Base-by-base conservation (phyloP, 2,888 invertebrate genomes). In the Chaitophorus viminalis region DNA sequence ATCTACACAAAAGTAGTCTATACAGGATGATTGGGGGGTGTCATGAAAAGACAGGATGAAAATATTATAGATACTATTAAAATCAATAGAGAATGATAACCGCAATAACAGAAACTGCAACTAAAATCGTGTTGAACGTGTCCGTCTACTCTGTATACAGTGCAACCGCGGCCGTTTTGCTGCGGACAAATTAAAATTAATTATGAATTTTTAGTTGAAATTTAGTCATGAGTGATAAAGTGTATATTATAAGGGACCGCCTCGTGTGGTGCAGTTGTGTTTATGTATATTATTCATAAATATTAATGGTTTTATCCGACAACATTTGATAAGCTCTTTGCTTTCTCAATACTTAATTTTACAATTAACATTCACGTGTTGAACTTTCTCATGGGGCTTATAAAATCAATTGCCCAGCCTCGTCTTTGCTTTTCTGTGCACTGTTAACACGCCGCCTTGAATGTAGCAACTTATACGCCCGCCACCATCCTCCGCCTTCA, bases 301-400 rank as follows among this genome's bases (percentile, higher is more conserved):
- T 86, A 78, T 78, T 78, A 86, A 86, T 52, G 85, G n/a, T 52
- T 46, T 76, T 65, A n/a, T 70, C 33, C 52, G 33, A 77, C 77
- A 70, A 33, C 68, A 78, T 52, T 52, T 68, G 85, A 86, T 68
- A 86, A 86, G 78, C 78, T 52, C 70, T 78, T 68, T 70, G 77
- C 78, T 68, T 78, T 86, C 77, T 86, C 78, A 52, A 86, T 78
- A 78, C 85, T 86, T 86, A 70, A 78, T 86, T 86, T 86, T 78
- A 78, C 78, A 70, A 86, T 78, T 77, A 85, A 77, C 85, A 68
- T 77, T 84, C 77, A 77, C 85, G 77, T 85, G 85, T 85, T 85
- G 77, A 76, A 46, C 65, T 85, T 52, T 85, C 85, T 85, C 85
- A 39, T 46, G 77, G 77, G 83, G 31, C 75, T 84, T 84, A 65